Evolutionary conservation across 2,888 invertebrate genomes (phyloP).

Genomic region (Polylopha cassiicola): DNA sequence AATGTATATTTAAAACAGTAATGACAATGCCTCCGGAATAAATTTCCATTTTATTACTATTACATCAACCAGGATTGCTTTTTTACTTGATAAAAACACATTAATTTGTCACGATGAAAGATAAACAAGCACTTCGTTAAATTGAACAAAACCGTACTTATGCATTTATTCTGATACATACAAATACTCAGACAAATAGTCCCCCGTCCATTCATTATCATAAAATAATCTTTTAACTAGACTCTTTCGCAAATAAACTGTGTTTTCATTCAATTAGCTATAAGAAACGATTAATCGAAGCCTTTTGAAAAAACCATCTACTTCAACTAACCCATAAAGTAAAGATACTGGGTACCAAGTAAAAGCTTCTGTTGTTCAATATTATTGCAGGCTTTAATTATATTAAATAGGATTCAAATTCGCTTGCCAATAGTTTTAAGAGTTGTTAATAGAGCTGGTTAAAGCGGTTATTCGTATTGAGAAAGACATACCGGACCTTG

Average conservation of each 20-base stretch:
- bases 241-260: background rate
- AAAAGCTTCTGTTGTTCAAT: too few species aligned
- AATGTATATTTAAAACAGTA: too few species aligned
- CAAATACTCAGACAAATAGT: background rate
- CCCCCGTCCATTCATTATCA: background rate
- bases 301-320: background rate
- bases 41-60: too few species aligned
- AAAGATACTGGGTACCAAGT: too few species aligned
- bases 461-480: constrained; percentile 44
- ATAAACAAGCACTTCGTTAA: background rate
- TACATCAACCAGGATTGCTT: too few species aligned
- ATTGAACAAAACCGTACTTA: background rate
- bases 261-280: background rate
- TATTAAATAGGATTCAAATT: background rate
- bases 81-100: too few species aligned
- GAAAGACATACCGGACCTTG: constrained; percentile 50
- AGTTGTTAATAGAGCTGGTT: constrained; percentile 8
- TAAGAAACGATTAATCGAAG: background rate
- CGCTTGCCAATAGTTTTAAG: background rate
- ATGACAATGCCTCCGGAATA: too few species aligned
- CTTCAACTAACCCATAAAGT: too few species aligned
- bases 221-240: constrained; percentile 1
- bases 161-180: background rate
- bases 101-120: background rate
- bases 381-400: background rate